phyloP scores from a whole-genome alignment of 2,888 invertebrate genomes.

The Drosophila nr. fundita region DNA sequence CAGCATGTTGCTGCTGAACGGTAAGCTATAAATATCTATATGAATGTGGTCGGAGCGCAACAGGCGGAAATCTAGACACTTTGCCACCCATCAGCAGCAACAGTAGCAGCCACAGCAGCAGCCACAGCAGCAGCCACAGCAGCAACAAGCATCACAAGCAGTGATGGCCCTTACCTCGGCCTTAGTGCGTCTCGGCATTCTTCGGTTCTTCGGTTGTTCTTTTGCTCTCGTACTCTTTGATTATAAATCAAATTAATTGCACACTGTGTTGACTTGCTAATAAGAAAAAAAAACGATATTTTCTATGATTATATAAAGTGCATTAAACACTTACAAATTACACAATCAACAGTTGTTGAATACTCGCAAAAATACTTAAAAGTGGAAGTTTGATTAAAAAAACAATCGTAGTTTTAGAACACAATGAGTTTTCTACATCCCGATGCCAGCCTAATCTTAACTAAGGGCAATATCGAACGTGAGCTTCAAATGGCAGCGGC shows the following conservation, averaged over 20 bases:
- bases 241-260: conserved; percentile 8
- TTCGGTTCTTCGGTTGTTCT: conserved; percentile 14
- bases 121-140: background rate
- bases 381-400: background rate
- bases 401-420: background rate
- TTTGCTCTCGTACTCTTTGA: background rate
- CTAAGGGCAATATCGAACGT: conserved; percentile 2
- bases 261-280: conserved; percentile 10
- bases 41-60: conserved; percentile 41
- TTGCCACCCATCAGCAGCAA: conserved; percentile 23
- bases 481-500: background rate
- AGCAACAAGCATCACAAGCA: conserved; percentile 16
- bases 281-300: conserved; percentile 3
- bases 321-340: conserved; percentile 36
- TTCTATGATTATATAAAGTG: conserved; percentile 56
- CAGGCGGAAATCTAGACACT: conserved; percentile 60
- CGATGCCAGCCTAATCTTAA: conserved; percentile 54
- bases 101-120: conserved; percentile 1
- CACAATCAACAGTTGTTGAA: conserved; percentile 44
- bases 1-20: conserved; percentile 6
- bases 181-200: conserved; percentile 21
- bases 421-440: conserved; percentile 75
- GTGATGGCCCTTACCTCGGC: conserved; percentile 35
- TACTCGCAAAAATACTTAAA: background rate
- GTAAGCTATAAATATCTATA: conserved; percentile 41